Evolutionary conservation across 2,113 vertebrate species (phyloP).

Genomic region (Condylura cristata): DNA sequence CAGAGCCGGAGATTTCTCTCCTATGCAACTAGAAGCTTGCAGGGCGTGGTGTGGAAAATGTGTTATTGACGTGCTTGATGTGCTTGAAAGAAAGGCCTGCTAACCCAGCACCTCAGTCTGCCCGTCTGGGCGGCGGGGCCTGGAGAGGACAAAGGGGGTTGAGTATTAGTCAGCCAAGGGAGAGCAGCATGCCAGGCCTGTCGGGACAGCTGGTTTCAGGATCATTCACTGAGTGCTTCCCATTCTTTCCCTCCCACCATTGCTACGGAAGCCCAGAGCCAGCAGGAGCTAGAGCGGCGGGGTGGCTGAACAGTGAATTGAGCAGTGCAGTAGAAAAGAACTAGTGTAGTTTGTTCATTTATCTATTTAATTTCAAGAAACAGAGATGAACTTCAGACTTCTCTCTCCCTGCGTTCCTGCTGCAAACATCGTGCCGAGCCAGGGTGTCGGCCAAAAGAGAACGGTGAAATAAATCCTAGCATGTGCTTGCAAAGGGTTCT

Average conservation of each 20-base stretch:
- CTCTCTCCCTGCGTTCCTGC: not conserved
- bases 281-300: not conserved
- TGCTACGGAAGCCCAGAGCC: not conserved
- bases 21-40: not conserved
- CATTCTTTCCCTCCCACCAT: not conserved
- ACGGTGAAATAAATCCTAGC: not conserved
- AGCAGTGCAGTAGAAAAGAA: not conserved
- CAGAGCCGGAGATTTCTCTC: conserved; percentile 3
- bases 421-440: not conserved
- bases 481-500: not conserved
- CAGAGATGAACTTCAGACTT: not conserved
- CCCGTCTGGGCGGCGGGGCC: not conserved
- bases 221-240: not conserved
- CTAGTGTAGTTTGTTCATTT: too few species aligned
- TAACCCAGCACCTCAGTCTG: conserved; percentile 1
- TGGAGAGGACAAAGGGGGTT: not conserved
- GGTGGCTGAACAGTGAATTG: not conserved
- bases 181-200: not conserved
- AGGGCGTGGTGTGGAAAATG: not conserved
- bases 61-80: not conserved
- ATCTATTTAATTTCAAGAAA: too few species aligned
- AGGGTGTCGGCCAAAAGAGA: conserved; percentile 16
- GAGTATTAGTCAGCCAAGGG: not conserved
- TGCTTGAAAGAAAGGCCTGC: conserved; percentile 26
- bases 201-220: not conserved